A percentile compares a stretch with the other conserved stretches of the same genome.
These are phyloP conservation scores for Mylabris phalerata DNA, from an alignment of 1,140 invertebrate genomes.

Conservation along the genomic window DNA sequence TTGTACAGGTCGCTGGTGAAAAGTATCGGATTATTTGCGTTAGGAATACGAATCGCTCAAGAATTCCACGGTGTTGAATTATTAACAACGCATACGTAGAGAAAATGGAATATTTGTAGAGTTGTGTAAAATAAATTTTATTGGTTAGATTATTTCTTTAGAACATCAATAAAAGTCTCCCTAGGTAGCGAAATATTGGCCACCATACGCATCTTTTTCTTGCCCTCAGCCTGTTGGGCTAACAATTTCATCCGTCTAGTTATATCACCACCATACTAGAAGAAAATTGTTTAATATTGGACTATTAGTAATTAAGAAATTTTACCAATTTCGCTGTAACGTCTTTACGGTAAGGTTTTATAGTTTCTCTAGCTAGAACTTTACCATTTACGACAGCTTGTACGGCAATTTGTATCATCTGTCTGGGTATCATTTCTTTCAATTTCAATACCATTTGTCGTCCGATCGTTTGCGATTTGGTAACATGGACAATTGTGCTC, in stretches of 20 bases:
- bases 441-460: slow-evolving; percentile 68
- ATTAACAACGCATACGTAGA: slow-evolving; percentile 32
- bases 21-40: slow-evolving; percentile 57
- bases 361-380: slow-evolving; percentile 77
- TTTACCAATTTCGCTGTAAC: slow-evolving; percentile 84
- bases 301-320: slow-evolving; percentile 7
- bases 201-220: slow-evolving; percentile 84
- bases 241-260: slow-evolving; percentile 85
- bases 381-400: slow-evolving; percentile 80
- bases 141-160: slow-evolving; percentile 61
- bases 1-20: slow-evolving; percentile 58
- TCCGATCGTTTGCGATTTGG: slow-evolving; percentile 60
- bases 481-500: slow-evolving; percentile 70
- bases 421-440: slow-evolving; percentile 82
- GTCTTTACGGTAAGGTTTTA: slow-evolving; percentile 86
- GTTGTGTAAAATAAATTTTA: neutral
- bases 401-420: slow-evolving; percentile 79
- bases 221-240: slow-evolving; percentile 84
- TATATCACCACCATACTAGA: slow-evolving; percentile 88
- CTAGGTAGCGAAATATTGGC: slow-evolving; percentile 86
- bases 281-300: slow-evolving; percentile 19
- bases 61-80: slow-evolving; percentile 60
- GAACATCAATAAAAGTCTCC: slow-evolving; percentile 89
- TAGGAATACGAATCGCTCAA: slow-evolving; percentile 60
- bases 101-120: neutral